These are phyloP conservation scores for Xylocampa areola DNA, from an alignment of 2,888 invertebrate genomes.

Conservation along the genomic window DNA sequence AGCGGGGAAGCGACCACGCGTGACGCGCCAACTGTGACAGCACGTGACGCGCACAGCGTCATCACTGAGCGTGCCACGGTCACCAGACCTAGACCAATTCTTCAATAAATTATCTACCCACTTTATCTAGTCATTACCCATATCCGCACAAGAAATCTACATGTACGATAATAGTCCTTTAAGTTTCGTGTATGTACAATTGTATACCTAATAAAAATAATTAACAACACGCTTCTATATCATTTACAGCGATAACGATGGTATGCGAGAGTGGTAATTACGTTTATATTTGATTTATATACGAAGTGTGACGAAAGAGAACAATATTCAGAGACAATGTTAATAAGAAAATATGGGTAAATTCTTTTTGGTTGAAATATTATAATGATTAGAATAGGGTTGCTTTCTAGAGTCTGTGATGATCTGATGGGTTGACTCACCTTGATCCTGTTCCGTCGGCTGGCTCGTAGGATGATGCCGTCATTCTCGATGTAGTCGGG, in stretches of 20 bases:
- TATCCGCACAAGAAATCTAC: conserved; percentile 4
- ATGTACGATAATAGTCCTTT: conserved; percentile 11
- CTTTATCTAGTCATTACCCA: neutral
- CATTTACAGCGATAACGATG: conserved; percentile 33
- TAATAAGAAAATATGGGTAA: neutral
- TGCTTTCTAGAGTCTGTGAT: too few species aligned
- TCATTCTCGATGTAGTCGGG: conserved; percentile 98
- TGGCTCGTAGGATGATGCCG: conserved; percentile 92
- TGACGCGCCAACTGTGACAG: too few species aligned
- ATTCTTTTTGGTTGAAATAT: too few species aligned
- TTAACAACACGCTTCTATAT: conserved; percentile 22
- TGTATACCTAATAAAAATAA: conserved; percentile 10
- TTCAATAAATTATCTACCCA: conserved; percentile 4
- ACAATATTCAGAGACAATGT: neutral
- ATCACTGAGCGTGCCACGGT: neutral
- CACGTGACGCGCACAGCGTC: too few species aligned
- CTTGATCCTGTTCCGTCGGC: conserved; percentile 92
- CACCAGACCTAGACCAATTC: neutral
- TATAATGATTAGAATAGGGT: too few species aligned
- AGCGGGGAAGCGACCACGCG: neutral
- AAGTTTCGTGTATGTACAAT: neutral
- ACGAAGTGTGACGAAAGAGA: conserved; percentile 11
- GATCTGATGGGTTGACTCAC: conserved; percentile 83
- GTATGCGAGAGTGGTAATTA: conserved; percentile 19
- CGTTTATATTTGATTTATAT: conserved; percentile 7